Evolutionary conservation across 2,888 invertebrate species (phyloP).

Genomic region (Lobophora halterata): DNA sequence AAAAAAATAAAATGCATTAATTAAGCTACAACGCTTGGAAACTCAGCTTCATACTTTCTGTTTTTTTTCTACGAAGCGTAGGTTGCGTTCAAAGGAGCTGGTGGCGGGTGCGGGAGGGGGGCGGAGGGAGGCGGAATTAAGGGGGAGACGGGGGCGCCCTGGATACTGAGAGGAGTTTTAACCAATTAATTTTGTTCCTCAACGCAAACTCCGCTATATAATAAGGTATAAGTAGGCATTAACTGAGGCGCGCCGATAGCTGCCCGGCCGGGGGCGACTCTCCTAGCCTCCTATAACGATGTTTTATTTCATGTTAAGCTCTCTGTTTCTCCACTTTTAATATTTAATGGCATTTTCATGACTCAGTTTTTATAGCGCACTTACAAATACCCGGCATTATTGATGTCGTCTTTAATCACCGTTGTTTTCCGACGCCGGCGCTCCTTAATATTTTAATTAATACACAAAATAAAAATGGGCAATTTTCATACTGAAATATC

Average conservation of each 20-base stretch:
- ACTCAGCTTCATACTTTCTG: slow-evolving; percentile 78
- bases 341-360: slow-evolving; percentile 80
- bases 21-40: slow-evolving; percentile 71
- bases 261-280: slow-evolving; percentile 69
- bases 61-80: slow-evolving; percentile 81
- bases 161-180: slow-evolving; percentile 82
- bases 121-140: slow-evolving; percentile 64
- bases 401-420: slow-evolving; percentile 58
- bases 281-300: slow-evolving; percentile 75
- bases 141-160: slow-evolving; percentile 74
- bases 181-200: slow-evolving; percentile 83
- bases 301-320: slow-evolving; percentile 81
- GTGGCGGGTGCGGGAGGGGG: slow-evolving; percentile 56
- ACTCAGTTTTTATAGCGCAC: slow-evolving; percentile 77
- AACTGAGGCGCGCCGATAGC: slow-evolving; percentile 79
- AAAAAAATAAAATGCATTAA: slow-evolving; percentile 46
- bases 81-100: slow-evolving; percentile 80
- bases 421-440: slow-evolving; percentile 29
- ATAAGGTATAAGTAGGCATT: slow-evolving; percentile 81
- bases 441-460: slow-evolving; percentile 37
- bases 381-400: slow-evolving; percentile 74
- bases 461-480: no score
- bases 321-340: slow-evolving; percentile 81
- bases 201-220: slow-evolving; percentile 81
- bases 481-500: no score